These are phyloP conservation scores for Heptranchias perlo DNA, from an alignment of 2,113 vertebrate genomes.

Conservation along the genomic window DNA sequence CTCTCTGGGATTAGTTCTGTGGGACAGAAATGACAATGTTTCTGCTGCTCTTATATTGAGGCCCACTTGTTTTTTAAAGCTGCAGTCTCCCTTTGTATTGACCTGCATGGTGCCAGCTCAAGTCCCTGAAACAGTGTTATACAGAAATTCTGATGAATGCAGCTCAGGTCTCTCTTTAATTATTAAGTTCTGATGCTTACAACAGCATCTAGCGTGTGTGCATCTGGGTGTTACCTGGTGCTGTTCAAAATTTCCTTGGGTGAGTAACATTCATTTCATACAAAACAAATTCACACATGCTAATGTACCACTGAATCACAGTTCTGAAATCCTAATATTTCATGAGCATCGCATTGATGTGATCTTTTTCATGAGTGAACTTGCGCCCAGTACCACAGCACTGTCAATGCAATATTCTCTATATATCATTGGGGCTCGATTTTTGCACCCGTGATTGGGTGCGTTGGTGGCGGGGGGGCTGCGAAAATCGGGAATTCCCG, in stretches of 20 bases:
- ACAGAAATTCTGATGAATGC: background rate
- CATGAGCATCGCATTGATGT: background rate
- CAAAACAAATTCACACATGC: background rate
- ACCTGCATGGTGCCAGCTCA: background rate
- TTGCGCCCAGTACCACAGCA: background rate
- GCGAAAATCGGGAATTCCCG: no score
- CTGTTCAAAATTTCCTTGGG: background rate
- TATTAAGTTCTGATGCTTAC: background rate
- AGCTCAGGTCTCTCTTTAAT: background rate
- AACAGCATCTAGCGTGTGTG: background rate
- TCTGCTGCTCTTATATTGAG: background rate
- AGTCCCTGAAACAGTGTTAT: background rate
- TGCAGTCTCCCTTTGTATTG: background rate
- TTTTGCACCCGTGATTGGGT: no score
- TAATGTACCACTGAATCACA: background rate
- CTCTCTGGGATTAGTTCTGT: background rate
- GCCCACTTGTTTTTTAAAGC: background rate
- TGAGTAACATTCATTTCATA: background rate
- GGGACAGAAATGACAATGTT: background rate
- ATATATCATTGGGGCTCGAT: no score
- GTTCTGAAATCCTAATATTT: background rate
- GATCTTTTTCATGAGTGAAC: background rate
- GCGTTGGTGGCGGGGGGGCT: no score
- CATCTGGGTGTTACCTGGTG: background rate
- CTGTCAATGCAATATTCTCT: background rate